phyloP scores from a whole-genome alignment of 2,888 invertebrate species.

The Masnerella sp. region DNA sequence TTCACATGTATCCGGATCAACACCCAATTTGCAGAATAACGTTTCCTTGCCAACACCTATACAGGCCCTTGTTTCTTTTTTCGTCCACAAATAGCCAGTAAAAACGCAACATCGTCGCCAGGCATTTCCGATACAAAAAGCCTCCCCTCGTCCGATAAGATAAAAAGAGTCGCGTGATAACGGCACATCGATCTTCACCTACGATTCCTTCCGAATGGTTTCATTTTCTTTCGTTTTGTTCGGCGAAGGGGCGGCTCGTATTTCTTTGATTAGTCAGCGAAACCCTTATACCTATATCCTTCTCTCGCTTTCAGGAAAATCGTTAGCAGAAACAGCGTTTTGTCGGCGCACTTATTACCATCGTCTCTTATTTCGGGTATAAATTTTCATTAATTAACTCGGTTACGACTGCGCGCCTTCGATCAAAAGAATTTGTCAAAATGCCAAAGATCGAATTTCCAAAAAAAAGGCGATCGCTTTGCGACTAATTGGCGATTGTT shows the following conservation, averaged over 20 bases:
- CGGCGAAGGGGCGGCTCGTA: slow-evolving; percentile 53
- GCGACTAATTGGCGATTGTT: slow-evolving; percentile 1
- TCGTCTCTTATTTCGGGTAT: background rate
- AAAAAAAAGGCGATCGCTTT: background rate
- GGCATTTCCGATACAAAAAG: slow-evolving; percentile 12
- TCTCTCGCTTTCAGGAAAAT: slow-evolving; percentile 28
- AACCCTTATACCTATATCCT: slow-evolving; percentile 35
- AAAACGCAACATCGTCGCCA: no score
- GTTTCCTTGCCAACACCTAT: no score
- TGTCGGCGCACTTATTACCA: slow-evolving; percentile 29
- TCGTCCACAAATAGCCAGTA: no score
- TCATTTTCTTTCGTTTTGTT: slow-evolving; percentile 54
- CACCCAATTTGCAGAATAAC: no score
- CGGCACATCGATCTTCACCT: slow-evolving; percentile 50
- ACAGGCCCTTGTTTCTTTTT: no score
- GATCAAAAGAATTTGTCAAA: slow-evolving; percentile 4
- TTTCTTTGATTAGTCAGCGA: slow-evolving; percentile 60
- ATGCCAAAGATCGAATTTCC: background rate
- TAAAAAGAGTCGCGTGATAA: slow-evolving; percentile 52
- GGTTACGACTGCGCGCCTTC: background rate
- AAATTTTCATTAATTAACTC: slow-evolving; percentile 32
- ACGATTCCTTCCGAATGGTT: slow-evolving; percentile 44
- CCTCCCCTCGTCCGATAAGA: slow-evolving; percentile 18
- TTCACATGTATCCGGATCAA: no score
- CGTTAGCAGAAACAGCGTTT: slow-evolving; percentile 33